Evolutionary conservation across 2,113 vertebrate species (phyloP), one percentile per base, ranked within the genome.

Genomic region (Lamprotornis superbus): DNA sequence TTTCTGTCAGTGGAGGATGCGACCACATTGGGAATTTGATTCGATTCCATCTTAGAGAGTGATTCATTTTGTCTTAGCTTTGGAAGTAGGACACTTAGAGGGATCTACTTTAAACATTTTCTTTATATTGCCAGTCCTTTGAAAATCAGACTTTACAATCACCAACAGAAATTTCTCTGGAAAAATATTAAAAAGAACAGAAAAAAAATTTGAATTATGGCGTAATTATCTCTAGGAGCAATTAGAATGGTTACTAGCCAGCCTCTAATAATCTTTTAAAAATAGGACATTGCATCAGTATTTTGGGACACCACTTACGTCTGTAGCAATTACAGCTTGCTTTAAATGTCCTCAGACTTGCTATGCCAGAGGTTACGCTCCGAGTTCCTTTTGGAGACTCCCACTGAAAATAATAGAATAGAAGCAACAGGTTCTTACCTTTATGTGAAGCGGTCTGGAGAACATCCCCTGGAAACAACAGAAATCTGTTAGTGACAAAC

Each of bases 391-490:
- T 63, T 39, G 50, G 37, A 68, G 35, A 11, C 7, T 37, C 63
- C 5, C 20, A 13, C 33, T 40, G 35, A 15, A n/a, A 47, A 35
- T 5, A 50, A 77, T 1, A 80, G 25, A 56, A 33, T 5, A 60
- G 25, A 90, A 90, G 49, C 2, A 47, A 15, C 2, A 49, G 31
- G 12, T 90, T 52, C 94, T 96, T 97, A 97, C 96, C 95, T 3
- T 46, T 15, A 92, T 0, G 35, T 35, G 18, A 33, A 39, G 2
- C 0, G 94, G 95, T 5, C 0, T 82, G 25, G 0, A 0, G 80
- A 96, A 52, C 0, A 0, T 0, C 57, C 0, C 5, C 96, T 97
- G 81, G 15, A 95, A 96, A 68, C 0, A 15, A 89, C 0, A 94
- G 73, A 89, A 81, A 82, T 40, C 37, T 5, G 0, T 86, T 73